Percentiles rank a stretch among this genome's conserved stretches.
Evolutionary conservation across 2,888 invertebrate species (phyloP).

Genomic region (Drosophila flavopinicola): DNA sequence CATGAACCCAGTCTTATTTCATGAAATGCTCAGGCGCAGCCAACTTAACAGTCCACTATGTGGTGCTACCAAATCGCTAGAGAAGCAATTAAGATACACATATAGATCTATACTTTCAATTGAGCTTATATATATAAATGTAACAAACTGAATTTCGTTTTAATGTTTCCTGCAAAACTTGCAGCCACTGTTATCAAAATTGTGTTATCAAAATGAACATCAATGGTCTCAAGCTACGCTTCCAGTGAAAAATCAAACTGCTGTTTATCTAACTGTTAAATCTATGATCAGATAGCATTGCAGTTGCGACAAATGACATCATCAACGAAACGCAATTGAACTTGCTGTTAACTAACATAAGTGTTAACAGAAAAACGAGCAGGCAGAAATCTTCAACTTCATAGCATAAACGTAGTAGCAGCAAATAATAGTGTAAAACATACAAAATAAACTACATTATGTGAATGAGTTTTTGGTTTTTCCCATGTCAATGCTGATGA

Average conservation of each 20-base stretch:
- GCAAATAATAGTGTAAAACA: no score
- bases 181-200: no score
- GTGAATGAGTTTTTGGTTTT: conserved; percentile 23
- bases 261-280: not conserved
- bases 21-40: not conserved
- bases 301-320: not conserved
- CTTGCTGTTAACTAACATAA: not conserved
- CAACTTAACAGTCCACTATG: not conserved
- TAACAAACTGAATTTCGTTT: no score
- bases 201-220: no score
- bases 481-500: conserved; percentile 16
- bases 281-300: not conserved
- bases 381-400: not conserved
- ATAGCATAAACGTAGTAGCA: not conserved
- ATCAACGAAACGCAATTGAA: no score
- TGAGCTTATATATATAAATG: no score
- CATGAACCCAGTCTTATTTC: conserved; percentile 9
- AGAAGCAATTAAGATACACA: no score
- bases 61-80: not conserved
- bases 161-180: no score
- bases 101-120: not conserved
- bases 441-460: not conserved
- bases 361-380: not conserved
- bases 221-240: no score
- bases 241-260: no score